Evolutionary conservation across 2,797 vertebrate species (phyloP).

Genomic region (Gadopsis marmoratus): DNA sequence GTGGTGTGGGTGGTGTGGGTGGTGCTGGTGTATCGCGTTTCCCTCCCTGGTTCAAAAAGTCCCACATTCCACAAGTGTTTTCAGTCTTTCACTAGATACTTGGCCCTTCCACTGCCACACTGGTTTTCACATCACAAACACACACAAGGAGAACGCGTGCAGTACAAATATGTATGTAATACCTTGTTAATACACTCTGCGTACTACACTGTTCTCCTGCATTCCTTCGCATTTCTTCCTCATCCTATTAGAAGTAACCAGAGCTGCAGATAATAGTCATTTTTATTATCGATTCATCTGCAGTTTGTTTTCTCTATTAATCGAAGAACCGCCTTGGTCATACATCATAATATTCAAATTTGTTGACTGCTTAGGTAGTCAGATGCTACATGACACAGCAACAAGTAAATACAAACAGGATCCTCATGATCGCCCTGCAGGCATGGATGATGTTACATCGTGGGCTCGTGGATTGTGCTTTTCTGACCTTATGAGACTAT

Average conservation of each 20-base stretch:
- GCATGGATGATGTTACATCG: not conserved
- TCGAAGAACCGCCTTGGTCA: not conserved
- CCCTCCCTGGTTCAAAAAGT: too few species aligned
- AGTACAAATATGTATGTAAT: too few species aligned
- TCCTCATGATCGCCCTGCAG: not conserved
- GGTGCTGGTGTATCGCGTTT: too few species aligned
- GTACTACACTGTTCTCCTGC: too few species aligned
- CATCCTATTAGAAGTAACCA: not conserved
- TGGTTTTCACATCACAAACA: too few species aligned
- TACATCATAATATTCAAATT: not conserved
- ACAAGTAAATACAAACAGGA: not conserved
- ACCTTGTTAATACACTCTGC: too few species aligned
- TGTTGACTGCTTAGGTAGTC: not conserved
- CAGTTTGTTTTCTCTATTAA: not conserved
- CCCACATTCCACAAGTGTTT: too few species aligned
- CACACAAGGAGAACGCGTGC: too few species aligned
- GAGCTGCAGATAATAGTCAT: not conserved
- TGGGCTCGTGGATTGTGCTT: not conserved
- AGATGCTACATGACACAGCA: not conserved
- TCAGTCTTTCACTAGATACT: too few species aligned
- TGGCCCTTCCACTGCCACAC: too few species aligned
- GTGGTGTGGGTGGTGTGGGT: too few species aligned
- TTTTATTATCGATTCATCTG: not conserved
- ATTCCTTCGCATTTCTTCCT: too few species aligned
- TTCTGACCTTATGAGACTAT: not conserved